Percentiles rank a stretch among this genome's conserved stretches.
phyloP scores from a whole-genome alignment of 1,140 invertebrate genomes.

The Sarcophaga bullata region DNA sequence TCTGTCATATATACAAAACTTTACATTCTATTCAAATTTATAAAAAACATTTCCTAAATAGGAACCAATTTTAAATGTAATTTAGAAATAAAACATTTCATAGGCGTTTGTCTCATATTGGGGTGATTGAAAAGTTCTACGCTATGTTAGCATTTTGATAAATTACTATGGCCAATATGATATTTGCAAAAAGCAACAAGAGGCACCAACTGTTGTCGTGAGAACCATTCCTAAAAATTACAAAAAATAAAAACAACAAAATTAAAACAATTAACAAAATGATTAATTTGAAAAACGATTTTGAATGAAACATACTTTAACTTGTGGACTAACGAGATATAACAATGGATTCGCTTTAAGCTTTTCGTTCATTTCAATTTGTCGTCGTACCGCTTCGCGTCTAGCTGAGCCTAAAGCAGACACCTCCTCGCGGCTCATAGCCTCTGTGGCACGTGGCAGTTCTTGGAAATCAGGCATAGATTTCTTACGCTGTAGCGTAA shows the following conservation, averaged over 20 bases:
- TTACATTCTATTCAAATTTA: constrained; percentile 15
- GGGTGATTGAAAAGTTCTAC: constrained; percentile 46
- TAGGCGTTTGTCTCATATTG: neutral
- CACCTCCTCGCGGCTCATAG: constrained; percentile 94
- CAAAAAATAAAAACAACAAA: constrained; percentile 14
- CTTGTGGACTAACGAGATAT: constrained; percentile 94
- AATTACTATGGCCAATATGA: constrained; percentile 96
- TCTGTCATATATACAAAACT: neutral
- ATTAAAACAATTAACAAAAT: neutral
- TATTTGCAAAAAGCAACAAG: constrained; percentile 94
- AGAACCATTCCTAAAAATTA: constrained; percentile 90
- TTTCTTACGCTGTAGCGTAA: constrained; percentile 88
- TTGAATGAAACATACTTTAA: constrained; percentile 81
- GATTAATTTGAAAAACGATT: neutral
- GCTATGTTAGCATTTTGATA: constrained; percentile 95
- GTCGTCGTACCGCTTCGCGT: constrained; percentile 90
- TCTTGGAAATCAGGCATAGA: constrained; percentile 93
- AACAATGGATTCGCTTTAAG: constrained; percentile 92
- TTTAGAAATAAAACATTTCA: neutral
- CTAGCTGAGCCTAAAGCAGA: constrained; percentile 91
- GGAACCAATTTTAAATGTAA: neutral
- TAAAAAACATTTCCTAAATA: neutral
- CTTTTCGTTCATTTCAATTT: constrained; percentile 91
- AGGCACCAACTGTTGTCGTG: constrained; percentile 95
- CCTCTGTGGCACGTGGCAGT: constrained; percentile 77